Percentiles rank a stretch among this genome's conserved stretches.
Conservation (phyloP, 2,888 invertebrate genomes). For the Melanchra persicariae region DNA sequence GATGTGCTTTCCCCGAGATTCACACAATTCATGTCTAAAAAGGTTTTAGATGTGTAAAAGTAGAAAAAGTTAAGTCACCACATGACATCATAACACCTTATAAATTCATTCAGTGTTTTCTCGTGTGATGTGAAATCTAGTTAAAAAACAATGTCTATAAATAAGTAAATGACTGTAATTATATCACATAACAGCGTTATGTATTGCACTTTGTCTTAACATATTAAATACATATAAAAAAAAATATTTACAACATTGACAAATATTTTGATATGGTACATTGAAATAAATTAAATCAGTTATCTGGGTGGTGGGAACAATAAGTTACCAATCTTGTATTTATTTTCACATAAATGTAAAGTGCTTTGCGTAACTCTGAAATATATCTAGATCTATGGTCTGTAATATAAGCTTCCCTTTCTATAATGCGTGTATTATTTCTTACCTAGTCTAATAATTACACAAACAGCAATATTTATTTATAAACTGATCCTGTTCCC, state of each 20-base stretch:
- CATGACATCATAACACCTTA: no score
- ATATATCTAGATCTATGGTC: constrained; percentile 36
- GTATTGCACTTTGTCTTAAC: constrained; percentile 41
- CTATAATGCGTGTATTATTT: constrained; percentile 18
- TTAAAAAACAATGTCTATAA: constrained; percentile 40
- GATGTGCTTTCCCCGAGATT: background rate
- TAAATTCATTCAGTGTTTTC: background rate
- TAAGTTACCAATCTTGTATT: constrained; percentile 14
- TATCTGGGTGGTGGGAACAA: constrained; percentile 21
- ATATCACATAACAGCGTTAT: constrained; percentile 31
- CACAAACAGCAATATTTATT: no score
- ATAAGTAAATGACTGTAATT: background rate
- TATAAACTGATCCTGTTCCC: no score
- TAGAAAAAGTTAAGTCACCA: background rate
- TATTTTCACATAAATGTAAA: constrained; percentile 13
- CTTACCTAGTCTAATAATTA: background rate
- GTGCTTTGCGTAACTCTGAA: constrained; percentile 48
- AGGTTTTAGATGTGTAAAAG: background rate
- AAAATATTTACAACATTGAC: background rate
- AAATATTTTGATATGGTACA: background rate
- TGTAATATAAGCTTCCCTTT: constrained; percentile 46
- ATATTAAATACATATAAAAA: background rate
- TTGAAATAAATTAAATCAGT: no score
- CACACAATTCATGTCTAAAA: no score
- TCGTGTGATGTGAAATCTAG: background rate